phyloP scores from a whole-genome alignment of 2,888 invertebrate genomes.

The Yponomeuta plumbellus region DNA sequence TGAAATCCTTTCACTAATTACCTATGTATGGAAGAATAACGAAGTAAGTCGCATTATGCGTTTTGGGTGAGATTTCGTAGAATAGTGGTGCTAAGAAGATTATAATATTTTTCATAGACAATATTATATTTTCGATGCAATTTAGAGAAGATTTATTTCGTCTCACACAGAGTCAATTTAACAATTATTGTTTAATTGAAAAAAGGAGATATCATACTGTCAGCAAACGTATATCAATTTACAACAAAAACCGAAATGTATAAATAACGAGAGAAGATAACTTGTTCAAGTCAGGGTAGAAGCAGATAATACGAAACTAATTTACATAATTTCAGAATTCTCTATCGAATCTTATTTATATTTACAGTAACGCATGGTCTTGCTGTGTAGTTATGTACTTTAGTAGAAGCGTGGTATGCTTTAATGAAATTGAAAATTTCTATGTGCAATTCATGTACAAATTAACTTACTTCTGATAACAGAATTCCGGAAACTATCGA shows the following conservation, averaged over 20 bases:
- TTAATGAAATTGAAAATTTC: neutral
- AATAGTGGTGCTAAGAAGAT: slow-evolving; percentile 63
- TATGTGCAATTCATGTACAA: too few relatives aligned
- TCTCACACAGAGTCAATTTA: slow-evolving; percentile 61
- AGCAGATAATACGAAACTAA: slow-evolving; percentile 46
- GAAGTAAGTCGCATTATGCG: neutral
- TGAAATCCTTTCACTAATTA: neutral
- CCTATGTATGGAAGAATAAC: too few relatives aligned
- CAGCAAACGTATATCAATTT: slow-evolving; percentile 21
- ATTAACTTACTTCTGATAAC: too few relatives aligned
- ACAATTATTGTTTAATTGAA: slow-evolving; percentile 36
- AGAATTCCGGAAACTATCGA: too few relatives aligned
- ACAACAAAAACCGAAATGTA: slow-evolving; percentile 21
- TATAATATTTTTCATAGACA: slow-evolving; percentile 68
- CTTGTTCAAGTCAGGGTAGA: slow-evolving; percentile 49
- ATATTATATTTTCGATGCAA: slow-evolving; percentile 60
- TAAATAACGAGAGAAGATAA: slow-evolving; percentile 39
- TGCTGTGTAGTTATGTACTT: neutral
- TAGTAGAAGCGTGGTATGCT: neutral
- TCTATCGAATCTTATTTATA: neutral
- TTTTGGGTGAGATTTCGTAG: neutral
- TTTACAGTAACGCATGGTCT: neutral
- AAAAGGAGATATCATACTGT: slow-evolving; percentile 21
- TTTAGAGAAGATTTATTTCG: slow-evolving; percentile 57
- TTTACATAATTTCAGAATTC: slow-evolving; percentile 25